Conservation (phyloP, 2,888 invertebrate genomes). For the Frankliniella intonsa region DNA sequence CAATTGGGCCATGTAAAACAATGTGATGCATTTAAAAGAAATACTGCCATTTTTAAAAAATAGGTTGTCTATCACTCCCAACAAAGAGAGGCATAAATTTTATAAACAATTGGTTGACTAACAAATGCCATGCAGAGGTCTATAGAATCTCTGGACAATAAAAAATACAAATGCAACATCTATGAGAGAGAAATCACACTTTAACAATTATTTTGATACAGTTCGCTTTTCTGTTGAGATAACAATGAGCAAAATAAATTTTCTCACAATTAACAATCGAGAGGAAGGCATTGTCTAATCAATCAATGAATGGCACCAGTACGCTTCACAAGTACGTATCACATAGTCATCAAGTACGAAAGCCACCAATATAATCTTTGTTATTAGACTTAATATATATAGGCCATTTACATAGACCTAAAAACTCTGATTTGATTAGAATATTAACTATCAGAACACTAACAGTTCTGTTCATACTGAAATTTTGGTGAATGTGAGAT, state of each 20-base stretch:
- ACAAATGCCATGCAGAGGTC: constrained; percentile 17
- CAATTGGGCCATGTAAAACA: background rate
- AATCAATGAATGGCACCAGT: constrained; percentile 20
- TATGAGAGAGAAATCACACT: constrained; percentile 20
- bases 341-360: constrained; percentile 19
- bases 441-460: background rate
- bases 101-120: background rate
- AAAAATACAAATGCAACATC: constrained; percentile 24
- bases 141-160: background rate
- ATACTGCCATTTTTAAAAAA: background rate
- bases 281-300: background rate
- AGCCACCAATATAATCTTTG: background rate
- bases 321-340: constrained; percentile 24
- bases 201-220: constrained; percentile 9
- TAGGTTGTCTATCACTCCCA: background rate
- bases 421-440: background rate
- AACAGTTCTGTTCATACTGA: background rate
- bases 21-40: background rate
- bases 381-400: background rate
- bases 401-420: background rate
- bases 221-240: background rate
- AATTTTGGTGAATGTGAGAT: background rate
- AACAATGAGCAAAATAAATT: constrained; percentile 14
- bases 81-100: background rate
- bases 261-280: constrained; percentile 10